Percentiles rank a stretch among this genome's conserved stretches.
phyloP scores from a whole-genome alignment of 2,888 invertebrate genomes.

The Xylophagus ater region DNA sequence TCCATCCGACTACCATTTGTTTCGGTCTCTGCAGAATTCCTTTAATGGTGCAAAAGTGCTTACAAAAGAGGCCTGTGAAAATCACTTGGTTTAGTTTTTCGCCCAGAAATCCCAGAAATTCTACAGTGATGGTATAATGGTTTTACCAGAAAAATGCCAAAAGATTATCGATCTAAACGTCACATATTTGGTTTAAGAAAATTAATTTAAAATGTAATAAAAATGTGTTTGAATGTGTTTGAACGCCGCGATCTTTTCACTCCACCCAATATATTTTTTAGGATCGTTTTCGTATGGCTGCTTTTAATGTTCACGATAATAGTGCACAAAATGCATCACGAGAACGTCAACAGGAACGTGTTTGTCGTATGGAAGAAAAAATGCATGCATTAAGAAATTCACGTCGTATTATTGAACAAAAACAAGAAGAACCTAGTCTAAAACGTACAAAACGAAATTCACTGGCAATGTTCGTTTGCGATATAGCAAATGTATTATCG shows the following conservation, averaged over 20 bases:
- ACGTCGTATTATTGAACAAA: constrained; percentile 18
- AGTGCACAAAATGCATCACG: constrained; percentile 41
- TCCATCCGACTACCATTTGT: too few relatives aligned
- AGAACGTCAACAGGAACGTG: constrained; percentile 50
- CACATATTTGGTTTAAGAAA: too few relatives aligned
- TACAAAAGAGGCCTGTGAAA: too few relatives aligned
- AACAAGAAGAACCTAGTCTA: constrained; percentile 37
- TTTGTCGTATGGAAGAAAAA: constrained; percentile 54
- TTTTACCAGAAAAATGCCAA: too few relatives aligned
- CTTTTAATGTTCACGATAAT: constrained; percentile 41
- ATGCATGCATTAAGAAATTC: constrained; percentile 39
- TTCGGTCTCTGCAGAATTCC: too few relatives aligned
- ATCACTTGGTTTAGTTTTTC: too few relatives aligned
- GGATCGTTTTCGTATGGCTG: constrained; percentile 46
- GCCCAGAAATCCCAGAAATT: too few relatives aligned
- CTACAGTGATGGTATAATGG: too few relatives aligned
- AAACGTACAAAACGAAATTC: constrained; percentile 56
- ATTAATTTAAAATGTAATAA: neutral
- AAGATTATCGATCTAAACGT: too few relatives aligned
- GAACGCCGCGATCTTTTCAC: constrained; percentile 58
- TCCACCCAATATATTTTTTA: constrained; percentile 24
- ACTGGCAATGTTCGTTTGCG: constrained; percentile 74
- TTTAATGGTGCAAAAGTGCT: too few relatives aligned
- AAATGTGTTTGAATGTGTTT: constrained; percentile 75
- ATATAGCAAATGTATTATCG: constrained; percentile 61